Conservation (phyloP, 2,113 vertebrate genomes). For the Dendrocopos noguchii region DNA sequence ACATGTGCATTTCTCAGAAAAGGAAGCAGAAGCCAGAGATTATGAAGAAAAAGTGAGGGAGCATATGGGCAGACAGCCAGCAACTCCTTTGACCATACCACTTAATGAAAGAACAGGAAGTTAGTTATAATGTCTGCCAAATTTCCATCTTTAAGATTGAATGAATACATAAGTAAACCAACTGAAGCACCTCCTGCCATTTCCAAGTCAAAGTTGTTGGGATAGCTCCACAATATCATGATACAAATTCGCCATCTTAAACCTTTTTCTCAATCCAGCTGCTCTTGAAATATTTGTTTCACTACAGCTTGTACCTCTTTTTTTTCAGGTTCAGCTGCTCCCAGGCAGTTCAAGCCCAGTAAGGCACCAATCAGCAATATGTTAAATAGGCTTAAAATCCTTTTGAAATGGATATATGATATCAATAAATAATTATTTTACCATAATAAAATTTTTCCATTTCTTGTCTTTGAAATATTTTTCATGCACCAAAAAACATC, state of each 20-base stretch:
- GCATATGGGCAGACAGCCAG: background rate
- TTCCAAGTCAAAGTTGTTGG: background rate
- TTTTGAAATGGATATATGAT: background rate
- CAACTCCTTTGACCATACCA: background rate
- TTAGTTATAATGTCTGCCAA: background rate
- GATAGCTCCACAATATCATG: background rate
- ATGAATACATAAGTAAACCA: background rate
- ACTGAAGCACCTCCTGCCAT: background rate
- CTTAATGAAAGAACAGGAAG: background rate
- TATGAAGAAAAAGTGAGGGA: background rate
- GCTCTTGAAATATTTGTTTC: background rate
- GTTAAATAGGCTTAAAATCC: background rate
- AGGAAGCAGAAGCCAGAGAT: background rate
- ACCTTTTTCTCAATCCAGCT: background rate
- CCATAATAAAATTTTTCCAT: background rate
- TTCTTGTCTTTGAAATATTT: background rate
- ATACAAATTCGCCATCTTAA: background rate
- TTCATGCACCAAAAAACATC: background rate
- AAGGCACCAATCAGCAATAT: background rate
- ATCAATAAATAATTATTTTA: background rate
- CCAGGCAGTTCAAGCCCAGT: background rate
- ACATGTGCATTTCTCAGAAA: background rate
- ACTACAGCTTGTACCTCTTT: background rate
- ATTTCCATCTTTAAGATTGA: background rate
- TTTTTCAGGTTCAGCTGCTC: background rate